Percentiles rank a stretch among this genome's conserved stretches.
phyloP scores from a whole-genome alignment of 2,113 vertebrate species.

The Tor tambroides region DNA sequence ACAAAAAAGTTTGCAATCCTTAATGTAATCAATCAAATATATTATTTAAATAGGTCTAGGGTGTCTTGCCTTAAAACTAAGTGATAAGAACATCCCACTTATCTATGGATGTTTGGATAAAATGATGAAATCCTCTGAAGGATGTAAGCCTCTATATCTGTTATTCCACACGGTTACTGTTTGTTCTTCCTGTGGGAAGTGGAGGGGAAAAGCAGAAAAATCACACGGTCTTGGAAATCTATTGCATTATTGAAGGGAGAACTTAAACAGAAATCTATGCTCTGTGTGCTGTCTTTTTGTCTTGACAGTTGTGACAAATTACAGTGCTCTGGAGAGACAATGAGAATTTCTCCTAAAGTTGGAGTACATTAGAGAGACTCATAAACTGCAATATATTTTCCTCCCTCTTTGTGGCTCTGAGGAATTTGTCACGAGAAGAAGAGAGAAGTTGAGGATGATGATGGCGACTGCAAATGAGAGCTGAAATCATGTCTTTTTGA shows the following conservation, averaged over 20 bases:
- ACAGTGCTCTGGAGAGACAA: constrained; percentile 41
- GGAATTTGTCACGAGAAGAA: constrained; percentile 6
- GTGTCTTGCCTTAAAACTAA: neutral
- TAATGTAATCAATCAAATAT: too few species aligned
- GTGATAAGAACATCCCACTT: neutral
- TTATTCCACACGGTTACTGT: constrained; percentile 21
- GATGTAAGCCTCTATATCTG: neutral
- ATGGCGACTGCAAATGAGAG: constrained; percentile 38
- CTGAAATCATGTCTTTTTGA: constrained; percentile 39
- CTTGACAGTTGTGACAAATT: constrained; percentile 56
- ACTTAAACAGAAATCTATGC: constrained; percentile 51
- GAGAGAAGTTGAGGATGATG: constrained; percentile 21
- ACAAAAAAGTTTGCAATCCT: too few species aligned
- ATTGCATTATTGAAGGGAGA: constrained; percentile 62
- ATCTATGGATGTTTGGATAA: neutral
- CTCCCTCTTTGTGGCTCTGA: constrained; percentile 34
- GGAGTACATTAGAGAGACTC: constrained; percentile 42
- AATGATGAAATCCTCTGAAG: neutral
- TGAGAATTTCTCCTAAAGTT: constrained; percentile 40
- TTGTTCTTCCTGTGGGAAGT: constrained; percentile 20
- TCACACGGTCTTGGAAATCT: constrained; percentile 46
- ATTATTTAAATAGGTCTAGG: too few species aligned
- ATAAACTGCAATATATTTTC: constrained; percentile 27
- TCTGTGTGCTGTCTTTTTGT: constrained; percentile 43
- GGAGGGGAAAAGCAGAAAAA: constrained; percentile 32